phyloP scores from a whole-genome alignment of 2,797 vertebrate species.

The Microtus obscurus region DNA sequence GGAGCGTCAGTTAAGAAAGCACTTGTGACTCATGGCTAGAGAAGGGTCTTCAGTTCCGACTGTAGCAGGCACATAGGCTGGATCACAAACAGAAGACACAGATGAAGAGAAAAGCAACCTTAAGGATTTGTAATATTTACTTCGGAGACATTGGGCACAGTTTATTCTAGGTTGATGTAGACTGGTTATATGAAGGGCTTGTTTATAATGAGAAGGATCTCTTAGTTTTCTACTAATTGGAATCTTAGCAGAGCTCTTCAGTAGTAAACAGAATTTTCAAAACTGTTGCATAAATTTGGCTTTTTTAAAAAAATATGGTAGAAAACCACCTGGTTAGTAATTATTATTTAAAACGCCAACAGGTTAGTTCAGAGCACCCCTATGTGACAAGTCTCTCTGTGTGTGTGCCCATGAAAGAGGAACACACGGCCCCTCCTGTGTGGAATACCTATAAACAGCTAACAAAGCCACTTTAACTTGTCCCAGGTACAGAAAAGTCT shows the following conservation, averaged over 20 bases:
- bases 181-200: constrained; percentile 1
- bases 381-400: not conserved
- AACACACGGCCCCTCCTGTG: not conserved
- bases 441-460: not conserved
- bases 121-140: not conserved
- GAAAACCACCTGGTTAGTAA: constrained; percentile 2
- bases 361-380: constrained; percentile 22
- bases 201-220: constrained; percentile 9
- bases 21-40: constrained; percentile 52
- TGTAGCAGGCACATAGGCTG: constrained; percentile 49
- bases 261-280: constrained; percentile 33
- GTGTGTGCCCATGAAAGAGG: not conserved
- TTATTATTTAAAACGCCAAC: constrained; percentile 36
- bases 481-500: constrained; percentile 17
- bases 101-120: constrained; percentile 23
- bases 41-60: not conserved
- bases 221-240: constrained; percentile 11
- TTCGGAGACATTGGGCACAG: not conserved
- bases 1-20: not conserved
- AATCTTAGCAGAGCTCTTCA: constrained; percentile 50
- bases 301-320: not conserved
- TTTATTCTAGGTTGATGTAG: constrained; percentile 7
- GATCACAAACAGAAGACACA: constrained; percentile 41
- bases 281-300: not conserved
- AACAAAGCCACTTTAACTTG: not conserved